Conservation (phyloP, 2,888 invertebrate species). For the Caenorhabditis wallacei region DNA sequence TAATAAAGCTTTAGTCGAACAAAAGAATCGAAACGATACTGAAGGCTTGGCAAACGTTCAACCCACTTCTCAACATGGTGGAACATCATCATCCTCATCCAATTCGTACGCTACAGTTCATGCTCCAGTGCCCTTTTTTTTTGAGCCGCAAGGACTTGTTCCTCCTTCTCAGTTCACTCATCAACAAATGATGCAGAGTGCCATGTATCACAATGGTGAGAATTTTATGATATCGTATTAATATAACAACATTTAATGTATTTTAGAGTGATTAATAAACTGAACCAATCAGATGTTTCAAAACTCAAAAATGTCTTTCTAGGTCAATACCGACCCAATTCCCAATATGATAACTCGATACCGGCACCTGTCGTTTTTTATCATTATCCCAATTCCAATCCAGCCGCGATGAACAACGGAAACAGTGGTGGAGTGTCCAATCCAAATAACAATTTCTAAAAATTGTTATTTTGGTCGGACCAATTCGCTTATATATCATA, state of each 20-base stretch:
- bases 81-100: neutral
- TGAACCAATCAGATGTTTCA: neutral
- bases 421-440: conserved; percentile 1
- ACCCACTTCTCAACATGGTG: neutral
- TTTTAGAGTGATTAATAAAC: no score
- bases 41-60: conserved; percentile 2
- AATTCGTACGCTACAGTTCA: neutral
- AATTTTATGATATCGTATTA: no score
- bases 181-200: conserved; percentile 33
- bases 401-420: conserved; percentile 2
- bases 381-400: neutral
- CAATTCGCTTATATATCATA: neutral
- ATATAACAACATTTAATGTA: neutral
- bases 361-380: neutral
- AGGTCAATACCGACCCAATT: conserved; percentile 9
- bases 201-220: conserved; percentile 15
- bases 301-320: neutral
- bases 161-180: conserved; percentile 3
- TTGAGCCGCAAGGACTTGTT: neutral
- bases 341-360: neutral
- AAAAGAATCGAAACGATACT: conserved; percentile 32
- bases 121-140: neutral
- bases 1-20: conserved; percentile 23
- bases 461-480: no score
- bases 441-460: conserved; percentile 18